A percentile compares a stretch with the other conserved stretches of the same genome.
These are phyloP conservation scores for Malthinus flaveolus DNA, from an alignment of 2,888 invertebrate genomes.

Conservation along the genomic window DNA sequence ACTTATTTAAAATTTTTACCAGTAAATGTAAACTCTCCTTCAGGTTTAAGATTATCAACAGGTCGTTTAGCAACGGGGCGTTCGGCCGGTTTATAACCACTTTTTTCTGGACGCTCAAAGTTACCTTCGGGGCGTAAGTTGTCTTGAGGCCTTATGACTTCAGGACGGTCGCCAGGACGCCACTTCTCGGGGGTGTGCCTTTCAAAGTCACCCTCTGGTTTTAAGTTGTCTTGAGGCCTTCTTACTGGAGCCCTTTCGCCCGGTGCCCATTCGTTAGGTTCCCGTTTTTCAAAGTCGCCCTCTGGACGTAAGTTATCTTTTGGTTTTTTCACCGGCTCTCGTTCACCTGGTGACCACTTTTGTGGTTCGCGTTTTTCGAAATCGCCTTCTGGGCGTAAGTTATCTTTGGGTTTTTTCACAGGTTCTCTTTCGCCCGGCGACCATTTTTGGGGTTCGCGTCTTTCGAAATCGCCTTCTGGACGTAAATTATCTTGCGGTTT, in stretches of 20 bases:
- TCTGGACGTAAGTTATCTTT: slow-evolving; percentile 63
- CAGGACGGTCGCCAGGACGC: slow-evolving; percentile 53
- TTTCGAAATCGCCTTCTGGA: slow-evolving; percentile 52
- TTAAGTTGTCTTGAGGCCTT: slow-evolving; percentile 54
- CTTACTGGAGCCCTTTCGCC: slow-evolving; percentile 60
- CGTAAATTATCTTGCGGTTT: slow-evolving; percentile 46
- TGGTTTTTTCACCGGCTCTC: slow-evolving; percentile 59
- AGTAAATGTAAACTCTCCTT: slow-evolving; percentile 61
- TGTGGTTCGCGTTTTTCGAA: slow-evolving; percentile 56
- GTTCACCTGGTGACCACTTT: slow-evolving; percentile 58
- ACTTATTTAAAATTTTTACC: slow-evolving; percentile 53
- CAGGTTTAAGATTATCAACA: slow-evolving; percentile 52
- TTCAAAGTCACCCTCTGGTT: slow-evolving; percentile 60
- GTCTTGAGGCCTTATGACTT: slow-evolving; percentile 52
- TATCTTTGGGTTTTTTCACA: slow-evolving; percentile 58
- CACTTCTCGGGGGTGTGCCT: slow-evolving; percentile 53
- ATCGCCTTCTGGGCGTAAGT: slow-evolving; percentile 58
- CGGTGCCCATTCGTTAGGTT: slow-evolving; percentile 41
- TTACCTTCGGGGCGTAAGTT: slow-evolving; percentile 56
- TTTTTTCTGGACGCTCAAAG: slow-evolving; percentile 46
- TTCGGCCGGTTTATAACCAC: slow-evolving; percentile 48
- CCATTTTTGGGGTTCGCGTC: slow-evolving; percentile 41
- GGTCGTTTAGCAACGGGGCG: slow-evolving; percentile 52
- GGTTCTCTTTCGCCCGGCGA: slow-evolving; percentile 57
- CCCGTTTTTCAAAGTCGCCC: slow-evolving; percentile 47